Evolutionary conservation across 2,113 vertebrate genomes (phyloP).

Genomic region (Aramus guarauna): DNA sequence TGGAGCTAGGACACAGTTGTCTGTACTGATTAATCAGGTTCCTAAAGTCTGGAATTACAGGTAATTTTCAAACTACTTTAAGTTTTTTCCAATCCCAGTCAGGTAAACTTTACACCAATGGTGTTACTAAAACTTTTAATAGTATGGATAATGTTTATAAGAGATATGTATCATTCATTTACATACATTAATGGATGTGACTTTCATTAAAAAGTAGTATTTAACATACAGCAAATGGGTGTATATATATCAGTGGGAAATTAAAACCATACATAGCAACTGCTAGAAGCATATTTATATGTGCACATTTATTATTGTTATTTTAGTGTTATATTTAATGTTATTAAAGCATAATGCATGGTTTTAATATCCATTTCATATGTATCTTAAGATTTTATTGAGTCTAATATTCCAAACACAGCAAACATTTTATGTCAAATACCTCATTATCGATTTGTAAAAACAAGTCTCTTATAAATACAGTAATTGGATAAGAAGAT

Average conservation of each 20-base stretch:
- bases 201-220: not conserved
- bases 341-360: constrained; percentile 14
- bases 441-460: constrained; percentile 7
- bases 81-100: not conserved
- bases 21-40: not conserved
- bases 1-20: not conserved
- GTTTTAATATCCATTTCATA: constrained; percentile 1
- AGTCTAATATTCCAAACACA: not conserved
- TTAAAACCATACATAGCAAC: constrained; percentile 36
- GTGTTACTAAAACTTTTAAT: not conserved
- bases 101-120: not conserved
- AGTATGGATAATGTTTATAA: not conserved
- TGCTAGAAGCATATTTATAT: not conserved
- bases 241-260: not conserved
- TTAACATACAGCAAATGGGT: not conserved
- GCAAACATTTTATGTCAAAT: not conserved
- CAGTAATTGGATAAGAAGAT: not conserved
- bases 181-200: not conserved
- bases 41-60: not conserved
- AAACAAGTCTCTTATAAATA: not conserved
- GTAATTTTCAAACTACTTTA: not conserved
- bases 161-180: not conserved
- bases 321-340: not conserved
- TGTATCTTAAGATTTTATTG: not conserved
- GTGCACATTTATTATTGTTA: not conserved